Base-by-base conservation (phyloP, 2,113 vertebrate genomes). In the Echinops telfairi region DNA sequence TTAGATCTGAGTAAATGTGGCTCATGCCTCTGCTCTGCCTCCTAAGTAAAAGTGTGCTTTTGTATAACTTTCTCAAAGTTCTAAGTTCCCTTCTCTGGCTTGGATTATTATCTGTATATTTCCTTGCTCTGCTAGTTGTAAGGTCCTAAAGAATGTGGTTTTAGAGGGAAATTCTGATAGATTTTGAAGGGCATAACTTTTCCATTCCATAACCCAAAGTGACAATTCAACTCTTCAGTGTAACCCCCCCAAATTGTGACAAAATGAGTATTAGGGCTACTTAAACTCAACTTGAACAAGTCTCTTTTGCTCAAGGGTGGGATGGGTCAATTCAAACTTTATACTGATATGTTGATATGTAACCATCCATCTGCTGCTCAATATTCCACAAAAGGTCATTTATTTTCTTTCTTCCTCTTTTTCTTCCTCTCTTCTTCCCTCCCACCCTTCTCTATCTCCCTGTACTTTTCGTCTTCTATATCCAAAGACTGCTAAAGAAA, bases 151-250 rank as follows among this genome's bases (percentile, higher is more conserved):
- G 60, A 20, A 58, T 57, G 0, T 31, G 20, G 17, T 87, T 96
- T 91, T 76, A 2, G 11, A 31, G 17, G 62, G 95, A 94, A 68
- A 43, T 79, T 82, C 15, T 58, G n/a, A 71, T 85, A 60, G 8
- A 71, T 78, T 96, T 77, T 84, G 89, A 91, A 33, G 27, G 71
- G 29, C 25, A 16, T 82, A 70, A 8, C 22, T 76, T 91, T 85
- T 82, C 9, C 53, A 31, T 79, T 82, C 7, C 9, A 40, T 84
- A 58, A n/a, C 19, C 4, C 11, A 19, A 23, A n/a, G 23, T 17
- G 11, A 10, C 2, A 58, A 15, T 91, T 84, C 70, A 66, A 86
- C 57, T 85, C 62, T 64, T 33, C 16, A 9, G 23, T 66, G 10
- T 62, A 62, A 47, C 62, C 23, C 64, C 64, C 25, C 60, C 16